Evolutionary conservation across 2,888 invertebrate genomes (phyloP).

Genomic region (Lamproptera curius): DNA sequence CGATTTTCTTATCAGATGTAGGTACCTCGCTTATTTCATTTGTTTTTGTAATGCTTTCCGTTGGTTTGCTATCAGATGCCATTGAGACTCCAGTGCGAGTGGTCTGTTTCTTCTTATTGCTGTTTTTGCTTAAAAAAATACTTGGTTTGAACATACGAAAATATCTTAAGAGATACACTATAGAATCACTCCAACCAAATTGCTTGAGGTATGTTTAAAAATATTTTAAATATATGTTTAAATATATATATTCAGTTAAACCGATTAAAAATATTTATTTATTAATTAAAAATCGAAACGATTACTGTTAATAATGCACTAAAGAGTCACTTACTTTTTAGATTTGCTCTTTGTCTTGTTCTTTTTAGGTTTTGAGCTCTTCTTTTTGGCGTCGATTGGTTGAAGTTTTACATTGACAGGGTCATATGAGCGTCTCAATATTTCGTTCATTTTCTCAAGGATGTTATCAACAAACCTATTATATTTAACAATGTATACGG

Average conservation of each 20-base stretch:
- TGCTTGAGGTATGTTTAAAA: no score
- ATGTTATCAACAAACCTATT: slow-evolving; percentile 92
- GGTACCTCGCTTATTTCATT: slow-evolving; percentile 14
- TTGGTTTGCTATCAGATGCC: slow-evolving; percentile 36
- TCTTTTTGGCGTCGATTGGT: slow-evolving; percentile 74
- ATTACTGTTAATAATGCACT: neutral
- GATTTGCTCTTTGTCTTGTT: slow-evolving; percentile 53
- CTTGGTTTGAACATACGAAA: no score
- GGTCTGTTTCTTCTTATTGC: slow-evolving; percentile 61
- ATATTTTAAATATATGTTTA: no score
- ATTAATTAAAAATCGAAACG: no score
- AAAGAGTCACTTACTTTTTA: slow-evolving; percentile 49
- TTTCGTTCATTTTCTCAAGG: slow-evolving; percentile 88
- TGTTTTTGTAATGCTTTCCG: slow-evolving; percentile 11
- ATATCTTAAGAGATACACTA: no score
- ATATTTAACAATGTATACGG: slow-evolving; percentile 88
- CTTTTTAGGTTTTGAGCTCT: slow-evolving; percentile 69
- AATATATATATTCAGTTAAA: no score
- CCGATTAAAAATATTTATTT: no score
- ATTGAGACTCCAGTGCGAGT: slow-evolving; percentile 46
- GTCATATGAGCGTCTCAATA: slow-evolving; percentile 88
- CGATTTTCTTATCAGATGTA: slow-evolving; percentile 9
- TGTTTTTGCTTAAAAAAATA: slow-evolving; percentile 50
- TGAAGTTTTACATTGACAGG: slow-evolving; percentile 88
- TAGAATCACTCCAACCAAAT: no score